phyloP scores from a whole-genome alignment of 2,113 vertebrate genomes.

The Mastomys coucha region DNA sequence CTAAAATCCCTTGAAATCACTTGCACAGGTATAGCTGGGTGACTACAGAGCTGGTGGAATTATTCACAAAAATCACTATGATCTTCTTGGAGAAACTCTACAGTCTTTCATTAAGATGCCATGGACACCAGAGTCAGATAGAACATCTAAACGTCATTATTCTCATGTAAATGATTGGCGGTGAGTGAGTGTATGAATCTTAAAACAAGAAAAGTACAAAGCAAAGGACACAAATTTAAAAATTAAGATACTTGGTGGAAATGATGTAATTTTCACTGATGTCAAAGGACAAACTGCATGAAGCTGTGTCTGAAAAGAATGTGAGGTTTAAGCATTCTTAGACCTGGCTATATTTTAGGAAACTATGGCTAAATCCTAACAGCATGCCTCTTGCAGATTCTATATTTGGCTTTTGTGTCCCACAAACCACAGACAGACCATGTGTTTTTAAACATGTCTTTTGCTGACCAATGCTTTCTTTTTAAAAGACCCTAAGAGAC shows the following conservation, averaged over 20 bases:
- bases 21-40: slow-evolving; percentile 47
- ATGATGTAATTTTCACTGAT: slow-evolving; percentile 52
- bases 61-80: slow-evolving; percentile 61
- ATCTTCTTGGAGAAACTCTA: slow-evolving; percentile 54
- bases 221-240: slow-evolving; percentile 62
- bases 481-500: slow-evolving; percentile 60
- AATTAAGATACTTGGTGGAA: slow-evolving; percentile 41
- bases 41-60: slow-evolving; percentile 36
- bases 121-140: neutral
- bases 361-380: slow-evolving; percentile 49
- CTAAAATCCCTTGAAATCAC: slow-evolving; percentile 59
- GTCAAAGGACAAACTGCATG: neutral
- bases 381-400: slow-evolving; percentile 71
- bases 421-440: slow-evolving; percentile 66
- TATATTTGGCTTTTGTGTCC: slow-evolving; percentile 61
- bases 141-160: neutral
- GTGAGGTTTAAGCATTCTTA: slow-evolving; percentile 34
- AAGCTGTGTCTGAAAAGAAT: slow-evolving; percentile 44
- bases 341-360: slow-evolving; percentile 70
- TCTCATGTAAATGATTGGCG: slow-evolving; percentile 16
- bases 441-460: slow-evolving; percentile 61
- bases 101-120: slow-evolving; percentile 63
- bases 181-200: slow-evolving; percentile 11
- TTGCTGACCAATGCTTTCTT: slow-evolving; percentile 71
- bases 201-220: neutral